These are phyloP conservation scores for Chrysomallon squamiferum DNA, from an alignment of 1,140 invertebrate genomes.

Conservation along the genomic window DNA sequence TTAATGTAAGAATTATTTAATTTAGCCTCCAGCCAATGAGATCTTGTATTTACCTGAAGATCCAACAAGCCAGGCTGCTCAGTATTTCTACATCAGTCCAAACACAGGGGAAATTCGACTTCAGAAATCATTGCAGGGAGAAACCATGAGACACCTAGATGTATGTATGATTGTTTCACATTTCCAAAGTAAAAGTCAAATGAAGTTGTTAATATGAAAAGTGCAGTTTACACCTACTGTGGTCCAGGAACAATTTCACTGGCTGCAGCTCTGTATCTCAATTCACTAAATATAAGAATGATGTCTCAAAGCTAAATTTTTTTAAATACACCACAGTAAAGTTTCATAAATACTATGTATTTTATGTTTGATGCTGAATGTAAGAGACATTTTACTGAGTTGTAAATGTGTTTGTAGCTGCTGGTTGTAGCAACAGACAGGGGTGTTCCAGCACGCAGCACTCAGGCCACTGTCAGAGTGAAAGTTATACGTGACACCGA, in stretches of 20 bases:
- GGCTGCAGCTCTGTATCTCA: too few relatives aligned
- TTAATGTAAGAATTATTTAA: too few relatives aligned
- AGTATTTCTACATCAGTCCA: conserved; percentile 36
- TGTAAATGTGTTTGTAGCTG: not conserved
- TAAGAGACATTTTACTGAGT: not conserved
- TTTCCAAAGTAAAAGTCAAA: too few relatives aligned
- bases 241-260: too few relatives aligned
- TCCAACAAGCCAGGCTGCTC: not conserved
- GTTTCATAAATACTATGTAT: too few relatives aligned
- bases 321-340: too few relatives aligned
- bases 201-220: too few relatives aligned
- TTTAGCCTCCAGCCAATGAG: conserved; percentile 23
- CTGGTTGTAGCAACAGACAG: conserved; percentile 45
- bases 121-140: not conserved
- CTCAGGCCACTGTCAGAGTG: conserved; percentile 34
- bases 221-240: too few relatives aligned
- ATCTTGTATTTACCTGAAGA: conserved; percentile 1
- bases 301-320: too few relatives aligned
- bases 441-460: conserved; percentile 39
- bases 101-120: conserved; percentile 26
- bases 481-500: conserved; percentile 31
- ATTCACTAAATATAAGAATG: too few relatives aligned
- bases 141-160: not conserved
- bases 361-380: not conserved
- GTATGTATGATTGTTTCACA: conserved; percentile 9